phyloP scores from a whole-genome alignment of 2,888 invertebrate genomes.

The Nomada fabriciana region DNA sequence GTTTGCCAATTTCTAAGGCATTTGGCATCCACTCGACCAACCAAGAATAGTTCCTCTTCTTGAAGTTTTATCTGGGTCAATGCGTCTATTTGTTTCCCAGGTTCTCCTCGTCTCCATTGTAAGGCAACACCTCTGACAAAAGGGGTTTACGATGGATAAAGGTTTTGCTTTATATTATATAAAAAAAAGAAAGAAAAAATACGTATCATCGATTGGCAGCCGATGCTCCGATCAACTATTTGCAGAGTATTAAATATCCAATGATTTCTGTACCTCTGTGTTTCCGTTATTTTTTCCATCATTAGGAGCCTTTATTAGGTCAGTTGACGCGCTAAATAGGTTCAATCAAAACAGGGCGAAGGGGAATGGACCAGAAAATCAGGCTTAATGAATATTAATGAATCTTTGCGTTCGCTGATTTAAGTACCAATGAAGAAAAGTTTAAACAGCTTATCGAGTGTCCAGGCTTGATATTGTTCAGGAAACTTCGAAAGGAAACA shows the following conservation, averaged over 20 bases:
- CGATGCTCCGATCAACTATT: not conserved
- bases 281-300: not conserved
- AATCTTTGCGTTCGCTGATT: constrained; percentile 28
- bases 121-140: not conserved
- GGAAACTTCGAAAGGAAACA: not conserved
- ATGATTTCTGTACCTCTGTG: not conserved
- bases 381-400: constrained; percentile 62
- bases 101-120: not conserved
- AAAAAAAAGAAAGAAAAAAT: not conserved
- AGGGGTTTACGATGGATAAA: not conserved
- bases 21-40: constrained; percentile 10
- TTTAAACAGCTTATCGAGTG: not conserved
- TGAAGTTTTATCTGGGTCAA: constrained; percentile 31
- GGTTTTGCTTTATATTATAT: not conserved
- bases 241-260: not conserved
- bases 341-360: constrained; percentile 47
- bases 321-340: constrained; percentile 23
- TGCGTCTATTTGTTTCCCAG: constrained; percentile 23
- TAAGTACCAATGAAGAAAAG: constrained; percentile 33
- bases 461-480: not conserved
- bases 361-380: constrained; percentile 53
- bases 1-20: constrained; percentile 16
- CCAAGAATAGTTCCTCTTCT: constrained; percentile 30
- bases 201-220: not conserved
- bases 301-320: constrained; percentile 14